These are phyloP conservation scores for Sturnira hondurensis DNA, from an alignment of 2,113 vertebrate genomes.

Conservation along the genomic window DNA sequence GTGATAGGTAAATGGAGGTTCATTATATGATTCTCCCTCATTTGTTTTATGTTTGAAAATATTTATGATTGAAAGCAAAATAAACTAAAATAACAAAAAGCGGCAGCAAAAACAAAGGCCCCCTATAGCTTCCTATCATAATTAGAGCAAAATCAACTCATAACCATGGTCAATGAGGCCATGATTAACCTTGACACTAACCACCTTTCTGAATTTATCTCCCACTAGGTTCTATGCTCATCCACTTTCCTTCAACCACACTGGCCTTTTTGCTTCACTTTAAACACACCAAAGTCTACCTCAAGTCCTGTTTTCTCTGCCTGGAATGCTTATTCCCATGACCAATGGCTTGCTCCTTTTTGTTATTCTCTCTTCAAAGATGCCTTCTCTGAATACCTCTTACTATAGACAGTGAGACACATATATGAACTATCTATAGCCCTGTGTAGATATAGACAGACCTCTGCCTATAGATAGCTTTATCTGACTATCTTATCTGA, in stretches of 20 bases:
- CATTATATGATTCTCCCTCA: neutral
- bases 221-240: neutral
- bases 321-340: neutral
- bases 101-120: neutral
- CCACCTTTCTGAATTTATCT: neutral
- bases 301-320: neutral
- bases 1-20: neutral
- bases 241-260: neutral
- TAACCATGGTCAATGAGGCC: neutral
- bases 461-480: neutral
- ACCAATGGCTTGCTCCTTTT: neutral
- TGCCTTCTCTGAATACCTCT: neutral
- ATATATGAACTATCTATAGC: neutral
- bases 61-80: neutral
- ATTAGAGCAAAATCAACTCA: constrained; percentile 1
- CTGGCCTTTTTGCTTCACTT: neutral
- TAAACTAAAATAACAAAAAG: neutral
- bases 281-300: neutral
- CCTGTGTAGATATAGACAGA: neutral
- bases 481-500: neutral
- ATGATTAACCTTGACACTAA: neutral
- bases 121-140: neutral
- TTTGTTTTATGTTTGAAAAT: constrained; percentile 9
- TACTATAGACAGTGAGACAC: neutral
- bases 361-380: neutral